These are phyloP conservation scores for Melanerpes formicivorus DNA, from an alignment of 2,113 vertebrate genomes.

Conservation along the genomic window DNA sequence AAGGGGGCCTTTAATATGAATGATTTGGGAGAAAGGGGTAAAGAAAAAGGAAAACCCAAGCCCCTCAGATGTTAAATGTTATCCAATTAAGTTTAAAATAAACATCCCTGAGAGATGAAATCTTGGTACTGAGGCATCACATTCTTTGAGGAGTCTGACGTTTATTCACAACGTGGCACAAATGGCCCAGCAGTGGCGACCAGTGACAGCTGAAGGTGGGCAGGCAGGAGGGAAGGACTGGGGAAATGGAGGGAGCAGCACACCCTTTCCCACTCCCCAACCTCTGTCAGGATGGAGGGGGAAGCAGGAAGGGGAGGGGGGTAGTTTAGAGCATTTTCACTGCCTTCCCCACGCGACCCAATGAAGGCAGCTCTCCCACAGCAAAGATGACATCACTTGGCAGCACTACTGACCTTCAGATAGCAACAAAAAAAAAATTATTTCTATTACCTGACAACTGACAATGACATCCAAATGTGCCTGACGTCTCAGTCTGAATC, in stretches of 20 bases:
- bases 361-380: slow-evolving; percentile 49
- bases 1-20: slow-evolving; percentile 33
- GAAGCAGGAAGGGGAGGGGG: not conserved
- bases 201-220: slow-evolving; percentile 17
- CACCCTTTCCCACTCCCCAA: not conserved
- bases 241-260: not conserved
- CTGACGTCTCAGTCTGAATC: slow-evolving; percentile 82
- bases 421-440: slow-evolving; percentile 60
- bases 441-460: slow-evolving; percentile 85
- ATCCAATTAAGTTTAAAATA: slow-evolving; percentile 76
- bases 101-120: slow-evolving; percentile 69
- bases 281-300: not conserved
- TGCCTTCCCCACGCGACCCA: slow-evolving; percentile 37
- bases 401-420: slow-evolving; percentile 73
- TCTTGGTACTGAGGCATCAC: slow-evolving; percentile 36
- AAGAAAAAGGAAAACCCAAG: not conserved
- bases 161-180: slow-evolving; percentile 36
- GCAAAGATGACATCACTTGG: slow-evolving; percentile 57
- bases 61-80: slow-evolving; percentile 74
- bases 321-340: not conserved
- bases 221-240: not conserved
- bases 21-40: not conserved
- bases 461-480: slow-evolving; percentile 85
- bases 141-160: slow-evolving; percentile 53
- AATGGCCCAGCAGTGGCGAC: not conserved